phyloP scores from a whole-genome alignment of 2,113 vertebrate genomes.

The Pterophyllum scalare region DNA sequence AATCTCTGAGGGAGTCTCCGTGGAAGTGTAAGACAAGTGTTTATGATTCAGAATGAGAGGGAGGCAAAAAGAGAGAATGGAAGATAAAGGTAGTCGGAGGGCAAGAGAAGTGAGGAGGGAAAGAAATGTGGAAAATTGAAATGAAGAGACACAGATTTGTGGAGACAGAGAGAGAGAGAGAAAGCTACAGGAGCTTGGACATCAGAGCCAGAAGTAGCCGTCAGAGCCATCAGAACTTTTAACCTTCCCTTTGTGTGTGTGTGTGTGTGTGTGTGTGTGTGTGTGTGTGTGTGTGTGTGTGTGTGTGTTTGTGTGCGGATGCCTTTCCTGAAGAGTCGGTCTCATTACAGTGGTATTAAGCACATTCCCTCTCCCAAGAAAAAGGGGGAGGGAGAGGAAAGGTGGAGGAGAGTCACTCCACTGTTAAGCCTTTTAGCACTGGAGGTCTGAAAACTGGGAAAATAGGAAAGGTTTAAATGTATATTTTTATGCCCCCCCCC shows the following conservation, averaged over 20 bases:
- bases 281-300: conserved; percentile 10
- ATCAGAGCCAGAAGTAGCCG: conserved; percentile 34
- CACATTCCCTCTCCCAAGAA: conserved; percentile 45
- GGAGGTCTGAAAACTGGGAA: conserved; percentile 22
- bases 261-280: background rate
- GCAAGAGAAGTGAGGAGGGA: background rate
- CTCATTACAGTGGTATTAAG: conserved; percentile 59
- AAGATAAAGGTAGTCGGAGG: background rate
- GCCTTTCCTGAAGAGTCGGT: conserved; percentile 24
- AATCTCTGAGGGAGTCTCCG: conserved; percentile 23
- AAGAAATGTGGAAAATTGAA: background rate
- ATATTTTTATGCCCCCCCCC: conserved; percentile 12
- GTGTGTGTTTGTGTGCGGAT: background rate
- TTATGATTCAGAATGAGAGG: conserved; percentile 40
- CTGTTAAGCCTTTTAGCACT: conserved; percentile 36
- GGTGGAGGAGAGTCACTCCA: background rate
- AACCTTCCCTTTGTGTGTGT: conserved; percentile 13
- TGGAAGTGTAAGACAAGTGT: conserved; percentile 10
- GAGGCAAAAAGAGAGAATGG: conserved; percentile 12
- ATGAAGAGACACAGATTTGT: conserved; percentile 2
- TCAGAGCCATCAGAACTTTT: conserved; percentile 44
- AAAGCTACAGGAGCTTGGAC: conserved; percentile 26
- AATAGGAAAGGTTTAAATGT: conserved; percentile 8
- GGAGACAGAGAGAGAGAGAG: background rate
- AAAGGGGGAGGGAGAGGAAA: background rate